Conservation (phyloP, 1,140 invertebrate species). For the Drosophila orosa region DNA sequence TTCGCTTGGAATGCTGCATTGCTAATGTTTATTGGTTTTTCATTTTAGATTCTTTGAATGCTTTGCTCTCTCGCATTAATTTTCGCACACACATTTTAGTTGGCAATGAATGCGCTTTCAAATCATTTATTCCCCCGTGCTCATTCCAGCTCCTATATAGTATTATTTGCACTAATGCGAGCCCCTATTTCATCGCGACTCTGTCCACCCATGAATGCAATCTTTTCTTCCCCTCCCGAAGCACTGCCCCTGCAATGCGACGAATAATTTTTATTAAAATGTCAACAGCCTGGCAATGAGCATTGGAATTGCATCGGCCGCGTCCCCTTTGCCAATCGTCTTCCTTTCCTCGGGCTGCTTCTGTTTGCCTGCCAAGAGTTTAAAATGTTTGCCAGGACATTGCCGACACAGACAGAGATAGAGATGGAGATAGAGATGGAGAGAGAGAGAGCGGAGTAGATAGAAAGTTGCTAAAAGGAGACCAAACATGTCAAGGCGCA, state of each 20-base stretch:
- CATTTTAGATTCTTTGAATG: conserved; percentile 41
- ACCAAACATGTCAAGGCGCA: conserved; percentile 35
- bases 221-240: neutral
- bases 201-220: conserved; percentile 6
- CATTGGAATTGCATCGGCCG: conserved; percentile 39
- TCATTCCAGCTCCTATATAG: neutral
- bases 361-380: conserved; percentile 52
- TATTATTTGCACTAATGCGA: conserved; percentile 4
- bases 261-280: conserved; percentile 64
- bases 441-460: neutral
- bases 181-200: conserved; percentile 2
- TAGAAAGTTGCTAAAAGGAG: conserved; percentile 28
- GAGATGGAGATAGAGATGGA: no score
- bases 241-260: conserved; percentile 46
- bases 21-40: conserved; percentile 42
- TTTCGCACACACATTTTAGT: conserved; percentile 41
- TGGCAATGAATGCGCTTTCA: conserved; percentile 41
- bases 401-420: conserved; percentile 1
- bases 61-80: conserved; percentile 36
- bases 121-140: conserved; percentile 35
- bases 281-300: conserved; percentile 59
- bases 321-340: neutral
- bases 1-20: conserved; percentile 12
- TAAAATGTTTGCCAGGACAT: conserved; percentile 53
- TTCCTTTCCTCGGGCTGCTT: conserved; percentile 9